These are phyloP conservation scores for Encarsia formosa DNA, from an alignment of 2,888 invertebrate species.

Conservation along the genomic window DNA sequence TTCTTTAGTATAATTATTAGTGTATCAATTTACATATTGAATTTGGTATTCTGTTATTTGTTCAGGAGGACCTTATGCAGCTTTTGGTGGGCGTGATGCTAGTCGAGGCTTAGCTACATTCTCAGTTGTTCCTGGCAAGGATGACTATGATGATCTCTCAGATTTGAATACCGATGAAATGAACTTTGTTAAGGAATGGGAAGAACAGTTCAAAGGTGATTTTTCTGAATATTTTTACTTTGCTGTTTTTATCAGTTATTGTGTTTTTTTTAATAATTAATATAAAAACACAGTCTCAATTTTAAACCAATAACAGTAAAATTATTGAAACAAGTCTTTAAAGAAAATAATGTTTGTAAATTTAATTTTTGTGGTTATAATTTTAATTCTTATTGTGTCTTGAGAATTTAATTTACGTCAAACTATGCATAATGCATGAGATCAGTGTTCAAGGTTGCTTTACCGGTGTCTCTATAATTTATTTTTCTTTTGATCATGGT, in stretches of 20 bases:
- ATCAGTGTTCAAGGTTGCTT: slow-evolving; percentile 30
- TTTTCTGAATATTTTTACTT: neutral
- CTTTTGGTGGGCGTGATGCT: slow-evolving; percentile 93
- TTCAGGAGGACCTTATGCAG: slow-evolving; percentile 91
- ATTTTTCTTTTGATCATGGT: too few relatives aligned
- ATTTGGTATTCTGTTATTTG: too few relatives aligned
- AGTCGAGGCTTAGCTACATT: slow-evolving; percentile 93
- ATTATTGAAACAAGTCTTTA: neutral
- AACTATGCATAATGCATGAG: slow-evolving; percentile 28
- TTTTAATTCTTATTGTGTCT: slow-evolving; percentile 7
- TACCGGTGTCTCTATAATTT: slow-evolving; percentile 5
- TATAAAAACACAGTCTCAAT: too few relatives aligned
- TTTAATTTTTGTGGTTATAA: neutral
- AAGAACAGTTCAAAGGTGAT: slow-evolving; percentile 89
- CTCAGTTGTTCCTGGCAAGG: slow-evolving; percentile 73
- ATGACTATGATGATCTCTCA: slow-evolving; percentile 91
- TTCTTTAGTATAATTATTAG: too few relatives aligned
- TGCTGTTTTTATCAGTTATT: neutral
- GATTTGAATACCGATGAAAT: slow-evolving; percentile 90
- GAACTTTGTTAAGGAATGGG: slow-evolving; percentile 96
- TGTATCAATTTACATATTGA: too few relatives aligned
- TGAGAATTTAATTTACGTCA: slow-evolving; percentile 15
- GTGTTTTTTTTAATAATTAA: too few relatives aligned
- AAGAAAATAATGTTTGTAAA: neutral
- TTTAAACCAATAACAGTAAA: too few relatives aligned